Conservation (phyloP, 2,888 invertebrate genomes). For the Glomeris marginata region DNA sequence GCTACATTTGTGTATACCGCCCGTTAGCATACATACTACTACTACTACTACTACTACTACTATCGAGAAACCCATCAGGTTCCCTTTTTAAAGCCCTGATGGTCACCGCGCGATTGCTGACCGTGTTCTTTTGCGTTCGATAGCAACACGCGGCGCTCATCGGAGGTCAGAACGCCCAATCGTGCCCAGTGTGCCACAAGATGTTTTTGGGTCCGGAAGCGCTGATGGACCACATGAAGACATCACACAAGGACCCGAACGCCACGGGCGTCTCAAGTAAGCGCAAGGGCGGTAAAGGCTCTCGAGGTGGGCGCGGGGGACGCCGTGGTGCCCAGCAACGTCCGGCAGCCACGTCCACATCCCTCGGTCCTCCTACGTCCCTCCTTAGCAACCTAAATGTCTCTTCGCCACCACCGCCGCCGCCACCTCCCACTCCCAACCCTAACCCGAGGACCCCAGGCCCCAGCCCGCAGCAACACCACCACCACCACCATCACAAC, state of each 20-base stretch:
- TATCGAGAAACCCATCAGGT: neutral
- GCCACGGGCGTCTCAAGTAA: slow-evolving; percentile 79
- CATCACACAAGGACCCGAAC: slow-evolving; percentile 83
- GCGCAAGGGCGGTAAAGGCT: slow-evolving; percentile 24
- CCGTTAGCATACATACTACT: too few relatives aligned
- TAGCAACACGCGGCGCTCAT: slow-evolving; percentile 89
- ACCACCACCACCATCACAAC: too few relatives aligned
- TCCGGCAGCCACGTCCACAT: neutral
- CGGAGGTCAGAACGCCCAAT: slow-evolving; percentile 80
- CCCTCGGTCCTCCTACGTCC: slow-evolving; percentile 41
- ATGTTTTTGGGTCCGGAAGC: slow-evolving; percentile 84
- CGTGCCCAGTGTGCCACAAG: slow-evolving; percentile 88
- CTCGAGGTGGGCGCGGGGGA: slow-evolving; percentile 7
- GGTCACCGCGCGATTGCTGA: too few relatives aligned
- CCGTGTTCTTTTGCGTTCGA: slow-evolving; percentile 33
- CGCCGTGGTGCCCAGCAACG: slow-evolving; percentile 6
- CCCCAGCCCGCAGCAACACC: too few relatives aligned
- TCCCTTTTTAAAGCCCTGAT: neutral
- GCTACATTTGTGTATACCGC: too few relatives aligned
- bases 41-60: too few relatives aligned
- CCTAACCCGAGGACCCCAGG: neutral
- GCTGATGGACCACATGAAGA: slow-evolving; percentile 91
- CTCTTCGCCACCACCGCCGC: slow-evolving; percentile 27
- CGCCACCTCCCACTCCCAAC: slow-evolving; percentile 11
- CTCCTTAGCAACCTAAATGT: slow-evolving; percentile 41